Conservation (phyloP, 35 echinoderm and acorn worm genomes). For the Heliocidaris tuberculata region DNA sequence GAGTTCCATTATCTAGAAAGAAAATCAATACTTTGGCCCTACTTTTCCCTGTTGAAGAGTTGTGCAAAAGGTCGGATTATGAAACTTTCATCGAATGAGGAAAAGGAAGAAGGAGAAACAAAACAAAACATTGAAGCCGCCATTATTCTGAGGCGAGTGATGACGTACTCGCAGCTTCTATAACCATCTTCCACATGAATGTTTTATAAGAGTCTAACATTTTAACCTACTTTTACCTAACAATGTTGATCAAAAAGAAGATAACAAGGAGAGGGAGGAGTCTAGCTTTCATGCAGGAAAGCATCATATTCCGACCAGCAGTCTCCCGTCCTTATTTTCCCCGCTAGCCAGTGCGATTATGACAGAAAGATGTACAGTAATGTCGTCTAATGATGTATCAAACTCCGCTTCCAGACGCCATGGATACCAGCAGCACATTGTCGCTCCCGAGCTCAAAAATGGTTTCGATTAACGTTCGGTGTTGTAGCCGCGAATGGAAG, state of each 20-base stretch:
- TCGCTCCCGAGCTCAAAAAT: background rate
- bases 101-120: background rate
- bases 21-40: background rate
- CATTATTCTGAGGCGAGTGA: background rate
- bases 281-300: background rate
- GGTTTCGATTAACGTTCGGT: slow-evolving; percentile 8
- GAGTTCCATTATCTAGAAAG: background rate
- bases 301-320: background rate
- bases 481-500: background rate
- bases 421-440: slow-evolving; percentile 19
- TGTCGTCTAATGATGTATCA: slow-evolving; percentile 11
- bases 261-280: background rate
- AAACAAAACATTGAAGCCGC: background rate
- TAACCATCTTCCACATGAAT: background rate
- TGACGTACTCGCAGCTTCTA: background rate
- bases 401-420: slow-evolving; percentile 13
- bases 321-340: background rate
- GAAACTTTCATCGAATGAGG: background rate
- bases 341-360: background rate
- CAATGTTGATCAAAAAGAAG: background rate
- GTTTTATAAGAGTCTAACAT: background rate
- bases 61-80: background rate
- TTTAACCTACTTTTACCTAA: slow-evolving; percentile 9
- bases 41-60: background rate
- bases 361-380: background rate